Percentiles rank a stretch among this genome's conserved stretches.
These are phyloP conservation scores for Stenurella melanura DNA, from an alignment of 2,888 invertebrate genomes.

Conservation along the genomic window DNA sequence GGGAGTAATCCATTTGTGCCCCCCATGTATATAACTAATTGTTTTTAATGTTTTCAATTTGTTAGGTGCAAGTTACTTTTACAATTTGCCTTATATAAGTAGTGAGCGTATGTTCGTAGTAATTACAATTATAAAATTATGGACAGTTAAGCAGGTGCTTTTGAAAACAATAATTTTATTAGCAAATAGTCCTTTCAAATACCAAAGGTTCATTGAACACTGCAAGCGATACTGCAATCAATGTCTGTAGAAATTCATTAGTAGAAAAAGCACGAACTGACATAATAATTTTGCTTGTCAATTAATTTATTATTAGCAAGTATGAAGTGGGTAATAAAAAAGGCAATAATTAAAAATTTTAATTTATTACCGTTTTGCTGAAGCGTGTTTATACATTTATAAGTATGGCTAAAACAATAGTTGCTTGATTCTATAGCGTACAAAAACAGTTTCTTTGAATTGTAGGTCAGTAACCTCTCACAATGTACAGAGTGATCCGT, in stretches of 20 bases:
- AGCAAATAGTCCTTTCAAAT: conserved; percentile 25
- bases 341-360: conserved; percentile 17
- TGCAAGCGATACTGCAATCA: neutral
- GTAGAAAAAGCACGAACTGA: conserved; percentile 27
- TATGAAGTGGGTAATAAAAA: conserved; percentile 22
- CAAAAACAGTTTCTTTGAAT: conserved; percentile 35
- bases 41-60: neutral
- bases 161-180: conserved; percentile 18
- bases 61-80: conserved; percentile 12
- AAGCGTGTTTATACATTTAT: conserved; percentile 20
- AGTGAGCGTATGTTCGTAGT: conserved; percentile 20
- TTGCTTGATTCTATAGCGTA: conserved; percentile 9
- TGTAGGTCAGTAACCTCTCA: conserved; percentile 29
- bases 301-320: conserved; percentile 20
- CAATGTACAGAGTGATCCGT: conserved; percentile 13
- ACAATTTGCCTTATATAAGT: neutral
- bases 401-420: conserved; percentile 30
- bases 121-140: conserved; percentile 23
- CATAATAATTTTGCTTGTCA: conserved; percentile 30
- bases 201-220: conserved; percentile 27
- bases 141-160: conserved; percentile 12
- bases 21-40: neutral
- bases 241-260: conserved; percentile 24
- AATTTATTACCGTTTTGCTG: conserved; percentile 25
- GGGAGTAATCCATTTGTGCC: neutral